These are phyloP conservation scores for Endomychus coccineus DNA, from an alignment of 2,888 invertebrate genomes.

Conservation along the genomic window DNA sequence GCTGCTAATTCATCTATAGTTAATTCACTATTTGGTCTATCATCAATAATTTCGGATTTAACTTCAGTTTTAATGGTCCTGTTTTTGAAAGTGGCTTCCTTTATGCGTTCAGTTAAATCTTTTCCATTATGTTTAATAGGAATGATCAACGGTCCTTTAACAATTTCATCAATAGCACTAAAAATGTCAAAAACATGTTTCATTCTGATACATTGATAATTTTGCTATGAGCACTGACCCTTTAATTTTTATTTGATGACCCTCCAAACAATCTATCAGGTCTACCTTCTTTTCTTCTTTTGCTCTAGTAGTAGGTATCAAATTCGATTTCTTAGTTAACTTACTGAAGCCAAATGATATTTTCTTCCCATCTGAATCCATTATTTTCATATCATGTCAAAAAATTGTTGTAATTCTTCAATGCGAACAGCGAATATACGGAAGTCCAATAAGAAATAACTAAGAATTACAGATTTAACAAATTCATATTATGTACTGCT, in stretches of 20 bases:
- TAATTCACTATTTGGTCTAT: constrained; percentile 38
- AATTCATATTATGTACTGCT: too few species aligned
- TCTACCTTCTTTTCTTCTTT: constrained; percentile 52
- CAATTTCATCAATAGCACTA: constrained; percentile 50
- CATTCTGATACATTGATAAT: constrained; percentile 12
- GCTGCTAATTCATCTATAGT: constrained; percentile 66
- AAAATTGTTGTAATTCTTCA: too few species aligned
- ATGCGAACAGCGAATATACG: too few species aligned
- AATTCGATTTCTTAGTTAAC: constrained; percentile 49
- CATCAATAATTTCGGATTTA: constrained; percentile 30
- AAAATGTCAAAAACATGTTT: constrained; percentile 16
- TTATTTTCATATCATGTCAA: too few species aligned
- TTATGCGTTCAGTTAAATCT: constrained; percentile 48
- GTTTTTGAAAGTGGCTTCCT: constrained; percentile 44
- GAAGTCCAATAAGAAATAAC: too few species aligned
- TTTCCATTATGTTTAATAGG: constrained; percentile 50
- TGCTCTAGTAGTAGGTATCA: constrained; percentile 38
- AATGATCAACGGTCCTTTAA: constrained; percentile 54
- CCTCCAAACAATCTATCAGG: constrained; percentile 70
- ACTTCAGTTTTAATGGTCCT: constrained; percentile 16
- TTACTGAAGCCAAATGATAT: constrained; percentile 77
- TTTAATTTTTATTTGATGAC: constrained; percentile 65
- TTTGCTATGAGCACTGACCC: constrained; percentile 49
- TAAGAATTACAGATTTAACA: too few species aligned
- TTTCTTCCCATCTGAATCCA: constrained; percentile 49